These are phyloP conservation scores for Diploptera punctata DNA, from an alignment of 2,888 invertebrate species.

Conservation along the genomic window DNA sequence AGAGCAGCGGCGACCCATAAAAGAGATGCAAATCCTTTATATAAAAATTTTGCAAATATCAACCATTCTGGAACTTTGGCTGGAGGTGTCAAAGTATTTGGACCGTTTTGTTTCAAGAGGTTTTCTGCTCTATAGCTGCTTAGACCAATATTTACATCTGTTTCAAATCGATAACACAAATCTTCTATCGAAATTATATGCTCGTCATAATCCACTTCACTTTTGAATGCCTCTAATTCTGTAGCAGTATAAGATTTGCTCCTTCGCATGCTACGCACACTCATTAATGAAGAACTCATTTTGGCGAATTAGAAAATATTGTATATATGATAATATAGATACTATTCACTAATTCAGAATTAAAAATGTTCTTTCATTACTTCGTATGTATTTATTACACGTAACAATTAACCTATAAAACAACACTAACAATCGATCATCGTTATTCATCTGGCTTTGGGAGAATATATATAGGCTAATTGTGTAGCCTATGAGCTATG, in stretches of 20 bases:
- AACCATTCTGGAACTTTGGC: conserved; percentile 66
- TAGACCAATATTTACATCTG: conserved; percentile 61
- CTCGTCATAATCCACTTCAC: conserved; percentile 14
- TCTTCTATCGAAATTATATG: neutral
- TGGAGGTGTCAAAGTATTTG: conserved; percentile 67
- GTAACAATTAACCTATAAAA: too few relatives aligned
- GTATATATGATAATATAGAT: too few relatives aligned
- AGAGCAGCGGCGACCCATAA: conserved; percentile 71
- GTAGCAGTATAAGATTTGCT: neutral
- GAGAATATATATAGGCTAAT: too few relatives aligned
- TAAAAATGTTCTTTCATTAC: too few relatives aligned
- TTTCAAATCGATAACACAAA: conserved; percentile 51
- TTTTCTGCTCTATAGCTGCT: conserved; percentile 61
- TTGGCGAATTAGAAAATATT: too few relatives aligned
- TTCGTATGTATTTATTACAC: too few relatives aligned
- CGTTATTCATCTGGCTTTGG: too few relatives aligned
- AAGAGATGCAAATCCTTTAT: conserved; percentile 74
- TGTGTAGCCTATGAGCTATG: too few relatives aligned
- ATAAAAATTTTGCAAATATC: conserved; percentile 69
- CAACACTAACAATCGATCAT: too few relatives aligned
- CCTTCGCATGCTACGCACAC: neutral
- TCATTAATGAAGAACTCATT: neutral
- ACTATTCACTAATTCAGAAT: too few relatives aligned
- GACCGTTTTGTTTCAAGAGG: conserved; percentile 62
- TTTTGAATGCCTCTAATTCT: neutral